These are phyloP conservation scores for Chouioia cunea DNA, from an alignment of 2,888 invertebrate species.

Conservation along the genomic window DNA sequence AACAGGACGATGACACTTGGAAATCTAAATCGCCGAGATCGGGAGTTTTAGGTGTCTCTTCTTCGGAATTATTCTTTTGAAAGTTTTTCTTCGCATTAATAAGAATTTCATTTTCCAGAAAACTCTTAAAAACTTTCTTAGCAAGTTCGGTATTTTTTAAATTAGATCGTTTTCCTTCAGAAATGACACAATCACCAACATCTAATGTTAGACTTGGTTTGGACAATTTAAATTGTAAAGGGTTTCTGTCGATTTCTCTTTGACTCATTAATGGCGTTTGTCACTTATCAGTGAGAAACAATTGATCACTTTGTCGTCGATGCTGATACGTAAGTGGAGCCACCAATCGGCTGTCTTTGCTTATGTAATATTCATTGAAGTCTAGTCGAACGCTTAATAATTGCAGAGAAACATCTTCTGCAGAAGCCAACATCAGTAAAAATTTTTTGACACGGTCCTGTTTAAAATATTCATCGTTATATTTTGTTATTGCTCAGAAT, in stretches of 20 bases:
- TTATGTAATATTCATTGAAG: conserved; percentile 95
- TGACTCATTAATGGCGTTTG: conserved; percentile 44
- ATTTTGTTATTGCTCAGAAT: conserved; percentile 31
- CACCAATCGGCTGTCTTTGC: conserved; percentile 82
- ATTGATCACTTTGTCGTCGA: conserved; percentile 63
- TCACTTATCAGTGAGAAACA: conserved; percentile 61
- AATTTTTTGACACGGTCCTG: conserved; percentile 89
- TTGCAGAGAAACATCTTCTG: conserved; percentile 88
- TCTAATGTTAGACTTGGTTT: conserved; percentile 40
- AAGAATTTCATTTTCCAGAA: conserved; percentile 55
- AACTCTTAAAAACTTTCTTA: conserved; percentile 51
- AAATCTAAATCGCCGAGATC: conserved; percentile 49
- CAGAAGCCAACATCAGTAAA: conserved; percentile 84
- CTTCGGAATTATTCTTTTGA: conserved; percentile 35
- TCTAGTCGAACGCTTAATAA: conserved; percentile 92
- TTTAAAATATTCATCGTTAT: conserved; percentile 45
- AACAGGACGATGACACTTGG: conserved; percentile 39
- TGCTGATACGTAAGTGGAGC: conserved; percentile 70
- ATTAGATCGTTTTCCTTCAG: conserved; percentile 40
- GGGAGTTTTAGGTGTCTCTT: conserved; percentile 49
- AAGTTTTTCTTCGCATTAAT: conserved; percentile 49
- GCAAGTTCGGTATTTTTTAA: conserved; percentile 52
- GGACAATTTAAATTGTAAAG: conserved; percentile 15
- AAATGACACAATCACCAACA: conserved; percentile 31
- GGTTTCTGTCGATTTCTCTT: conserved; percentile 17